These are phyloP conservation scores for Artemia sp. DNA, from an alignment of 2,888 invertebrate species.

Conservation along the genomic window DNA sequence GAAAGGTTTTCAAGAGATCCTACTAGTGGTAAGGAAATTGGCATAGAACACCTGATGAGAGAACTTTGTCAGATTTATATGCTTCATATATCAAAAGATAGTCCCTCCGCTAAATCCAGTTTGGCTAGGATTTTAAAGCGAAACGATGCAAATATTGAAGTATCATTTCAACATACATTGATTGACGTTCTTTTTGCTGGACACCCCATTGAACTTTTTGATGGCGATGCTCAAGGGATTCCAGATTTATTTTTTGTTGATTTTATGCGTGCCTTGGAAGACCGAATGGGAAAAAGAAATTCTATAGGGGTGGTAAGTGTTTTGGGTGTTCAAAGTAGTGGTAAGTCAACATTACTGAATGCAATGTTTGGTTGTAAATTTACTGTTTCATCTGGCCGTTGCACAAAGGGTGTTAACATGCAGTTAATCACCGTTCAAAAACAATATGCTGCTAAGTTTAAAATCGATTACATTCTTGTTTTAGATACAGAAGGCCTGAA, in stretches of 20 bases:
- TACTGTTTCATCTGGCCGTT: constrained; percentile 21
- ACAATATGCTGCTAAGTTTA: background rate
- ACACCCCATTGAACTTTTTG: background rate
- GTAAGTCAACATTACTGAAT: constrained; percentile 24
- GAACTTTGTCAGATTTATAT: background rate
- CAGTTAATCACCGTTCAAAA: constrained; percentile 9
- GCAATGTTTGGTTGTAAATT: constrained; percentile 23
- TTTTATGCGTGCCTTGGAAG: background rate
- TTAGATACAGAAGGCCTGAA: constrained; percentile 15
- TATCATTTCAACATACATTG: too few species aligned
- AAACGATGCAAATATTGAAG: too few species aligned
- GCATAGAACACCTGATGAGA: background rate
- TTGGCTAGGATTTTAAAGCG: too few species aligned
- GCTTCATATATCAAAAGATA: background rate
- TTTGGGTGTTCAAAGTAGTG: constrained; percentile 22
- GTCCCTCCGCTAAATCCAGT: too few species aligned
- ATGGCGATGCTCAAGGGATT: background rate
- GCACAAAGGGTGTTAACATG: constrained; percentile 22
- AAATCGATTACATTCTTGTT: background rate
- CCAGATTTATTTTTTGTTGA: background rate
- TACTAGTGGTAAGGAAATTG: background rate
- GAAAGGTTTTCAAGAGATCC: background rate
- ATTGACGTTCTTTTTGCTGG: background rate
- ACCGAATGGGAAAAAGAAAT: background rate
- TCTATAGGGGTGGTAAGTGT: background rate